Conservation (phyloP, 2,113 vertebrate genomes). For the Falcunculus frontatus region DNA sequence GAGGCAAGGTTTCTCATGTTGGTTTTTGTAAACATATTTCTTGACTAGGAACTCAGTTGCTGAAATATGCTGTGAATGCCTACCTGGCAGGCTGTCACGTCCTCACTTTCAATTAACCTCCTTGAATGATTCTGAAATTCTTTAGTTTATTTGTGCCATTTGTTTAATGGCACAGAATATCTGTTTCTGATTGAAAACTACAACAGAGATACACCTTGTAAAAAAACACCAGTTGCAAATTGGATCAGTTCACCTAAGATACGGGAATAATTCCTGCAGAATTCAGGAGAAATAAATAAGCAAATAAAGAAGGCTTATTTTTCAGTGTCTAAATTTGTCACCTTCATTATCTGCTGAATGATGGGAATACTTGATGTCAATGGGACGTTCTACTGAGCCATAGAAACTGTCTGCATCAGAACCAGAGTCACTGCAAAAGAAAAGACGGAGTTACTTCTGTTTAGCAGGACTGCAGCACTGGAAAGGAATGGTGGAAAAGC, state of each 20-base stretch:
- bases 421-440: conserved; percentile 79
- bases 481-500: neutral
- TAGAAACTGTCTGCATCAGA: conserved; percentile 92
- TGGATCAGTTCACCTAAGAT: neutral
- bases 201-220: neutral
- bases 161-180: neutral
- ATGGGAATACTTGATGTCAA: conserved; percentile 81
- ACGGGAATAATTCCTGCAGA: neutral
- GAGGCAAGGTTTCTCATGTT: neutral
- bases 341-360: conserved; percentile 79
- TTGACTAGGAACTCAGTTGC: neutral
- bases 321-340: conserved; percentile 44
- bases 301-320: neutral
- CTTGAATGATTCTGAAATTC: neutral
- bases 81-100: neutral
- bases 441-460: neutral
- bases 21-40: neutral
- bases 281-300: neutral
- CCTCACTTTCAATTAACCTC: neutral
- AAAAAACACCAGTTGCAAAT: neutral
- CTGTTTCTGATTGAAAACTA: neutral
- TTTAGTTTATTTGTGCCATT: neutral
- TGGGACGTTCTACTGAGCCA: conserved; percentile 83
- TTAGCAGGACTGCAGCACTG: neutral
- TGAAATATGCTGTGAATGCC: neutral